A percentile compares a stretch with the other conserved stretches of the same genome.
These are phyloP conservation scores for Aplidium turbinatum DNA, from an alignment of 23 tunicate genomes.

Conservation along the genomic window DNA sequence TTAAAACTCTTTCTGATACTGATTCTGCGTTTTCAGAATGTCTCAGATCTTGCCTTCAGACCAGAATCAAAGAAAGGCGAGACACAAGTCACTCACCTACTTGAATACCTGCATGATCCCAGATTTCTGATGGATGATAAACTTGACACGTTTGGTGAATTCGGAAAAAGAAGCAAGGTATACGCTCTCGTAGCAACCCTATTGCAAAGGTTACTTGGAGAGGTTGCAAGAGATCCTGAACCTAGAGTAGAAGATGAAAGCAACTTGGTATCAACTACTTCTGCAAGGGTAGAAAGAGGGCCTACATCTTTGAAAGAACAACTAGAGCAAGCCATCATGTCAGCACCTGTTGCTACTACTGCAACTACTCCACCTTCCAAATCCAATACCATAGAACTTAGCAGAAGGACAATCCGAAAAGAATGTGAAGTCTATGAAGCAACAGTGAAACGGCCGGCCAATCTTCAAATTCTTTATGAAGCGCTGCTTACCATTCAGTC, in stretches of 20 bases:
- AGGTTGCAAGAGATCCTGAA: constrained; percentile 15
- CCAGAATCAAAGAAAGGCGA: constrained; percentile 27
- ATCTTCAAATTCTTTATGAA: constrained; percentile 48
- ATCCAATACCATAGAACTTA: constrained; percentile 20
- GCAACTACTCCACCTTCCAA: too few species aligned
- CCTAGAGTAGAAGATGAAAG: constrained; percentile 16
- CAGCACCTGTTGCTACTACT: constrained; percentile 24
- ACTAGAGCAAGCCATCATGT: constrained; percentile 46
- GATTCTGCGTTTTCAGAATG: constrained; percentile 27
- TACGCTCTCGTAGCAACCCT: too few species aligned
- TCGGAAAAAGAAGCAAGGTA: constrained; percentile 27
- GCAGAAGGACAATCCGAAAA: constrained; percentile 43
- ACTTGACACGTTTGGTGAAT: constrained; percentile 19
- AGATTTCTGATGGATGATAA: constrained; percentile 27
- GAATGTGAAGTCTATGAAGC: constrained; percentile 45
- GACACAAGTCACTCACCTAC: constrained; percentile 14
- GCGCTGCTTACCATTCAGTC: constrained; percentile 42
- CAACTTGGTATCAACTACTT: background rate
- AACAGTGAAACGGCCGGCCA: constrained; percentile 50
- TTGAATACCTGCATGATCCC: constrained; percentile 33
- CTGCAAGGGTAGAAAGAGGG: constrained; percentile 12
- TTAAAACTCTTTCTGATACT: constrained; percentile 29
- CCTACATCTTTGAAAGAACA: constrained; percentile 13
- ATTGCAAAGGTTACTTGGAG: constrained; percentile 26
- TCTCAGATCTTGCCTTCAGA: too few species aligned